Base-by-base conservation (phyloP, 2,113 vertebrate genomes). In the Sprattus sprattus region DNA sequence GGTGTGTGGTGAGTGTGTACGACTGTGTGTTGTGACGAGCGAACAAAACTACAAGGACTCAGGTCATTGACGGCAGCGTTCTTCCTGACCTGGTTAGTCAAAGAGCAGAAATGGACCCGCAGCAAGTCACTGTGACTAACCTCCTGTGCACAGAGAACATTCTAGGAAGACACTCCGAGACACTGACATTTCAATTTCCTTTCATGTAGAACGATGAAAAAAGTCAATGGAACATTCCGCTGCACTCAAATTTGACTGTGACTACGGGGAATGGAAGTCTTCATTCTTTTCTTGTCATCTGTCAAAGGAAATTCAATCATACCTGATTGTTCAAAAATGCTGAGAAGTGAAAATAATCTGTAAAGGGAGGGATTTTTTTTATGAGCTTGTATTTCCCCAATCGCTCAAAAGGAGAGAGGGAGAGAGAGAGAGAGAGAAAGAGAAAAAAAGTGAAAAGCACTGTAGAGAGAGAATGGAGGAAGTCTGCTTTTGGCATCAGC, bases 261-360 rank as follows among this genome's bases (percentile, higher is more conserved):
- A 49, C 47, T 49, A 11, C 11, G 71, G 28, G 9, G 64, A 28
- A 11, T 78, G 18, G 13, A 78, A 78, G 10, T 15, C 28, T 39
- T 18, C 2, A 28, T 67, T 78, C 44, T 44, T 78, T 32, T 32
- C 71, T 15, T 78, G 71, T 78, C 71, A 32, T 4, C 25, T 78
- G 71, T 78, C 71, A 78, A 3, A 39, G 13, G 71, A 18, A 78
- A 78, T 78, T 78, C 71, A 78, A 78, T 78, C 71, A 78, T 39
- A 78, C 71, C 4, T 78, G 71, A 78, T 78, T 78, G 71, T 78
- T 32, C 28, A 78, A 78, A 78, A 10, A 32, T 78, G 71, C 71
- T 5, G 71, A 39, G 71, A 39, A 39, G 13, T 13, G 32, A 32
- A 78, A 78, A 39, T 28, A 39, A 78, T 78, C 25, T 78, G 32